A percentile compares a stretch with the other conserved stretches of the same genome.
These are phyloP conservation scores for Gorsachius magnificus DNA, from an alignment of 2,797 vertebrate species.

Conservation along the genomic window DNA sequence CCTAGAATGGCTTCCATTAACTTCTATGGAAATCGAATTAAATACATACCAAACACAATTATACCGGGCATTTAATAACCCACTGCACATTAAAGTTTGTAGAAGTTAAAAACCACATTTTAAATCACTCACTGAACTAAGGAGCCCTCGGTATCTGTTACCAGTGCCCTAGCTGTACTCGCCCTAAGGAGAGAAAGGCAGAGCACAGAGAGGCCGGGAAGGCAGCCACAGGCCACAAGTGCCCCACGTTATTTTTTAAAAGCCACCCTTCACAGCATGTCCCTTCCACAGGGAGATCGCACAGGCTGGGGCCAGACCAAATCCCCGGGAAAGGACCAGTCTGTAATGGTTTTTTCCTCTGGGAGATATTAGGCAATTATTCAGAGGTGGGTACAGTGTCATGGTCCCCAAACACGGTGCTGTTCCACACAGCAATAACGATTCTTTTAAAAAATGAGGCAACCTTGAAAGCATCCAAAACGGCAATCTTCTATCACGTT, in stretches of 20 bases:
- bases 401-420: neutral
- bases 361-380: neutral
- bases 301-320: neutral
- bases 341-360: neutral
- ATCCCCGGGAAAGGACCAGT: accelerated
- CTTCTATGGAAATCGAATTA: neutral
- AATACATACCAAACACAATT: neutral
- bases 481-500: neutral
- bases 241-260: neutral
- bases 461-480: neutral
- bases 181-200: neutral
- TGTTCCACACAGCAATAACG: neutral
- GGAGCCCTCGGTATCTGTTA: neutral
- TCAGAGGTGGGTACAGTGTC: neutral
- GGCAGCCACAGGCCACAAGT: neutral
- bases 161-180: too few relatives aligned
- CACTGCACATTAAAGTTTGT: neutral
- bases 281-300: neutral
- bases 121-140: neutral
- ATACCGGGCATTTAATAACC: too few relatives aligned
- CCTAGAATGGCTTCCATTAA: accelerated
- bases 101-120: neutral
- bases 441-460: neutral
- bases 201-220: neutral
- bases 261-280: neutral